A percentile compares a stretch with the other conserved stretches of the same genome.
phyloP scores from a whole-genome alignment of 2,888 invertebrate species.

The Horisme vitalbata region DNA sequence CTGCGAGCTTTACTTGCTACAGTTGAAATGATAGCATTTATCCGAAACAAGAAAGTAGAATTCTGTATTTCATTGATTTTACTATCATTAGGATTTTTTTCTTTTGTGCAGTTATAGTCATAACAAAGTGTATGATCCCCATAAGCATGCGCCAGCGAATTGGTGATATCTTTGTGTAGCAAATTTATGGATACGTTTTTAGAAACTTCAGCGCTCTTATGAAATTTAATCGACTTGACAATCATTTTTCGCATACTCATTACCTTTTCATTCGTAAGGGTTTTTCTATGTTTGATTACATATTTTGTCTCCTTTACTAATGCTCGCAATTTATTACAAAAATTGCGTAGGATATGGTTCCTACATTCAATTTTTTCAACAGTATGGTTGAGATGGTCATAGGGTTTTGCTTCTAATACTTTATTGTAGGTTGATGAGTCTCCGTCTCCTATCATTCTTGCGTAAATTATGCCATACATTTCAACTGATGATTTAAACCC shows the following conservation, averaged over 20 bases:
- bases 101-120: slow-evolving; percentile 1
- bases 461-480: slow-evolving; percentile 27
- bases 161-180: neutral
- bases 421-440: slow-evolving; percentile 9
- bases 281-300: neutral
- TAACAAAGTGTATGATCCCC: neutral
- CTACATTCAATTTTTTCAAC: slow-evolving; percentile 38
- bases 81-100: neutral
- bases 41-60: neutral
- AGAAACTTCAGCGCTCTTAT: neutral
- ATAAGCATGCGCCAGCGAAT: slow-evolving; percentile 3
- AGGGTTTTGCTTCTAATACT: slow-evolving; percentile 20
- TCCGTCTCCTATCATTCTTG: slow-evolving; percentile 9
- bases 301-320: too few species aligned
- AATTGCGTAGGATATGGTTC: too few species aligned
- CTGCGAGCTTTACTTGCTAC: slow-evolving; percentile 3
- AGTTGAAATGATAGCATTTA: slow-evolving; percentile 1
- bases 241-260: neutral
- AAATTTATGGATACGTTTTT: neutral
- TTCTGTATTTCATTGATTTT: neutral
- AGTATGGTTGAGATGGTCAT: slow-evolving; percentile 8
- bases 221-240: neutral
- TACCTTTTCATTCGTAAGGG: neutral
- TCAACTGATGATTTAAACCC: slow-evolving; percentile 28
- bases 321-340: too few species aligned